Conservation (phyloP, 2,797 vertebrate genomes). For the Prunella strophiata region DNA sequence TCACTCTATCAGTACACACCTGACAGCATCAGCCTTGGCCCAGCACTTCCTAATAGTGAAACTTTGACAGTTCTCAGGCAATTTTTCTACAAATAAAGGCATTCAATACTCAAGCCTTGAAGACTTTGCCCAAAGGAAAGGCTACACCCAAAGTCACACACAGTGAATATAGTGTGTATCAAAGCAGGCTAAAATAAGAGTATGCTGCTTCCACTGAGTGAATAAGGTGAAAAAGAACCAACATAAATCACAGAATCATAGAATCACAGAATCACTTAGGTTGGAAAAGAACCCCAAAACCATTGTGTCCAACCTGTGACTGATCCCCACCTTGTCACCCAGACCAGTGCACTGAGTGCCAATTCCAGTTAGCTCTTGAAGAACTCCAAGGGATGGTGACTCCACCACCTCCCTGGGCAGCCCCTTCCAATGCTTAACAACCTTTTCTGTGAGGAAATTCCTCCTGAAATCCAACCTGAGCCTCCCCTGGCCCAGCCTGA, state of each 20-base stretch:
- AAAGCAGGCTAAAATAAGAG: not conserved
- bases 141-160: not conserved
- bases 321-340: not conserved
- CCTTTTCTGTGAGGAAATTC: fast-evolving
- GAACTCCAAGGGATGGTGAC: not conserved
- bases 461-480: fast-evolving
- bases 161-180: not conserved
- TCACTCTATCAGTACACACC: not conserved
- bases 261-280: not conserved
- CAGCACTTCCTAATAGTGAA: not conserved
- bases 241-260: not conserved
- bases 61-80: not conserved
- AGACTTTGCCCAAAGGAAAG: not conserved
- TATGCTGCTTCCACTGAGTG: not conserved
- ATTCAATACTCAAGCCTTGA: fast-evolving
- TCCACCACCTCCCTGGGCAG: not conserved
- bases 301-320: not conserved
- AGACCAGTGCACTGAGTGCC: not conserved
- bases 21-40: not conserved
- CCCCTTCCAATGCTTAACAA: too few species aligned
- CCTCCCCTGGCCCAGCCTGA: fast-evolving
- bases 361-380: not conserved
- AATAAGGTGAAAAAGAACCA: not conserved
- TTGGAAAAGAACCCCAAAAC: not conserved
- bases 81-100: not conserved